A percentile compares a stretch with the other conserved stretches of the same genome.
Conservation (phyloP, 2,113 vertebrate genomes). For the Callopanchax toddi region DNA sequence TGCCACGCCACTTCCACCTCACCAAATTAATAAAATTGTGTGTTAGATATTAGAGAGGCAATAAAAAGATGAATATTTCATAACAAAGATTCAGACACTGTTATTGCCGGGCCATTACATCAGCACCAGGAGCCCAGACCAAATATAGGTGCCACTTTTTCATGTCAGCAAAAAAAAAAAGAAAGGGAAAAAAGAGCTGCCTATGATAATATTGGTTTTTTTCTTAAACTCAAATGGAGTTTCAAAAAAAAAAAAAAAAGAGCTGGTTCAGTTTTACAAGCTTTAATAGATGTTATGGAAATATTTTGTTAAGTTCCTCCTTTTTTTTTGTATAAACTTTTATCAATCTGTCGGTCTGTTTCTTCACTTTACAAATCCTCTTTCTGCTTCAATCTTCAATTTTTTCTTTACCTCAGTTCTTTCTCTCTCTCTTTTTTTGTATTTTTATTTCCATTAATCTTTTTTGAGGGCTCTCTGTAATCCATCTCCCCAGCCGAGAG, state of each 20-base stretch:
- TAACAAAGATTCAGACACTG: slow-evolving; percentile 65
- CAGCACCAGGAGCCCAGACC: slow-evolving; percentile 61
- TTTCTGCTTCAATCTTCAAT: slow-evolving; percentile 23
- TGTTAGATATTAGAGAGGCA: slow-evolving; percentile 78
- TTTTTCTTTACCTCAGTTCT: slow-evolving; percentile 10
- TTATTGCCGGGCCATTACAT: slow-evolving; percentile 76
- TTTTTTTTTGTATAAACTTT: slow-evolving; percentile 7
- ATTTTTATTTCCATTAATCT: slow-evolving; percentile 96
- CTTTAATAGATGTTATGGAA: not conserved
- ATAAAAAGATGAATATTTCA: slow-evolving; percentile 82
- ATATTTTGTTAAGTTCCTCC: slow-evolving; percentile 4
- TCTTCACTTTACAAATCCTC: slow-evolving; percentile 20
- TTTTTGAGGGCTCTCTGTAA: slow-evolving; percentile 91
- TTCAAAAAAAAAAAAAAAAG: not conserved
- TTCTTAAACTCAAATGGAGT: slow-evolving; percentile 20
- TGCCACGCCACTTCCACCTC: slow-evolving; percentile 44
- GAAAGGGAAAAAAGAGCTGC: slow-evolving; percentile 5
- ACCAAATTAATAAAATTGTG: slow-evolving; percentile 75
- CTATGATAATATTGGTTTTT: slow-evolving; percentile 48
- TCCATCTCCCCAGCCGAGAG: slow-evolving; percentile 95
- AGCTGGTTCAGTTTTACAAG: slow-evolving; percentile 8
- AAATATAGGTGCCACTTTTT: slow-evolving; percentile 55
- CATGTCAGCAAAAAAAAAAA: slow-evolving; percentile 59
- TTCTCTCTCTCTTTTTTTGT: slow-evolving; percentile 49
- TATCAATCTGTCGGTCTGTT: slow-evolving; percentile 34